Conservation (phyloP, 1,140 invertebrate species). For the Chrysopa pallens region DNA sequence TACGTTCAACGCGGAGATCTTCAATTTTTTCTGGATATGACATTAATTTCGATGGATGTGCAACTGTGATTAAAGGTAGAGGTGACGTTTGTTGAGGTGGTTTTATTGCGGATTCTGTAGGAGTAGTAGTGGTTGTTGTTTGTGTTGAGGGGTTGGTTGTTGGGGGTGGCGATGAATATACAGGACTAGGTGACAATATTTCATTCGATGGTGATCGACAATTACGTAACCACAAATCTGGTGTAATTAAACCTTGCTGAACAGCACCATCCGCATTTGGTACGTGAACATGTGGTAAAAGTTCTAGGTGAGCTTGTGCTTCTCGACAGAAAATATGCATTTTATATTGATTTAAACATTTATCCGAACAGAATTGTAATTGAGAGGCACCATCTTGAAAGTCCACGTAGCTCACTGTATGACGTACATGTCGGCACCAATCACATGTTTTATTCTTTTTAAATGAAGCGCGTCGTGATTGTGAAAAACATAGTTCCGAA, state of each 20-base stretch:
- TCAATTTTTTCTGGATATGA: slow-evolving; percentile 4
- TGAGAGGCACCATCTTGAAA: slow-evolving; percentile 66
- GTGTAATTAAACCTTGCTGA: slow-evolving; percentile 51
- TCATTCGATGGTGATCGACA: slow-evolving; percentile 46
- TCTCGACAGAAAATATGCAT: slow-evolving; percentile 90
- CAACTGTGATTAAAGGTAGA: slow-evolving; percentile 36
- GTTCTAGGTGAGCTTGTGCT: slow-evolving; percentile 71
- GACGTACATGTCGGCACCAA: slow-evolving; percentile 78
- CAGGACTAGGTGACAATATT: slow-evolving; percentile 25
- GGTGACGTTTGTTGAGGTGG: slow-evolving; percentile 10
- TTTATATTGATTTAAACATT: slow-evolving; percentile 88
- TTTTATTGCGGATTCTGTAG: slow-evolving; percentile 2
- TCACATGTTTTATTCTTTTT: slow-evolving; percentile 85
- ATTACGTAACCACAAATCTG: slow-evolving; percentile 69
- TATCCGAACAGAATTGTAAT: slow-evolving; percentile 69
- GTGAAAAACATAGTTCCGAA: slow-evolving; percentile 76
- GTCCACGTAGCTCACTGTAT: slow-evolving; percentile 83
- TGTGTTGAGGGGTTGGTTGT: slow-evolving; percentile 10
- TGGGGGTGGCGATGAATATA: slow-evolving; percentile 17
- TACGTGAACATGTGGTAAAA: slow-evolving; percentile 50
- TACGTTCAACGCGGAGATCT: too few relatives aligned
- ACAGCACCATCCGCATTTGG: slow-evolving; percentile 15
- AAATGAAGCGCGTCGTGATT: slow-evolving; percentile 70
- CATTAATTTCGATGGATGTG: slow-evolving; percentile 36
- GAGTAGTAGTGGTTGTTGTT: slow-evolving; percentile 8